A percentile compares a stretch with the other conserved stretches of the same genome.
These are phyloP conservation scores for Drosophila macrospina DNA, from an alignment of 2,888 invertebrate genomes.

Conservation along the genomic window DNA sequence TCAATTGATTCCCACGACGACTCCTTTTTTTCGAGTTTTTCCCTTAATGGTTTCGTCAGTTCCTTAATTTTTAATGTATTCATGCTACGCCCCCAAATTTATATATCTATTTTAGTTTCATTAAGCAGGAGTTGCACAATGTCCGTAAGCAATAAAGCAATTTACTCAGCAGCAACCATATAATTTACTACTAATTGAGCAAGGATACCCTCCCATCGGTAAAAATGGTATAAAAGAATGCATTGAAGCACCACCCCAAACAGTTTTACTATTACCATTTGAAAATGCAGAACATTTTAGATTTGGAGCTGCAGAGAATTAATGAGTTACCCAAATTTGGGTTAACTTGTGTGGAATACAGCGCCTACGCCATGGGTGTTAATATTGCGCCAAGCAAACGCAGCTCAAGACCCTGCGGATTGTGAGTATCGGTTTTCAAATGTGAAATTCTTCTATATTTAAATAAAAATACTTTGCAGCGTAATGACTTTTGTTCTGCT, in stretches of 20 bases:
- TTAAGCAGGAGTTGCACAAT: constrained; percentile 54
- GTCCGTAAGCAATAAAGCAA: constrained; percentile 52
- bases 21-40: not conserved
- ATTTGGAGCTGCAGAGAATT: constrained; percentile 58
- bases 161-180: constrained; percentile 54
- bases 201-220: constrained; percentile 5
- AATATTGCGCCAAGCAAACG: constrained; percentile 69
- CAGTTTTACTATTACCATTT: constrained; percentile 40
- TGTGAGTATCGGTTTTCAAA: constrained; percentile 43
- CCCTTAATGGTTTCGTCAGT: not conserved
- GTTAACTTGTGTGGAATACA: constrained; percentile 65
- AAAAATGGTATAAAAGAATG: constrained; percentile 56
- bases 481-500: constrained; percentile 33
- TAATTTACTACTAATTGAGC: constrained; percentile 69
- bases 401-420: constrained; percentile 49
- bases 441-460: not conserved
- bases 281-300: constrained; percentile 57
- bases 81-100: too few species aligned
- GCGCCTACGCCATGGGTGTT: constrained; percentile 62
- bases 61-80: constrained; percentile 63
- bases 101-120: constrained; percentile 36
- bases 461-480: constrained; percentile 20
- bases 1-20: not conserved
- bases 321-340: constrained; percentile 55
- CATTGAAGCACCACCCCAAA: not conserved